Percentiles rank a stretch among this genome's conserved stretches.
These are phyloP conservation scores for Tetramorium parvispinum DNA, from an alignment of 1,140 invertebrate species.

Conservation along the genomic window DNA sequence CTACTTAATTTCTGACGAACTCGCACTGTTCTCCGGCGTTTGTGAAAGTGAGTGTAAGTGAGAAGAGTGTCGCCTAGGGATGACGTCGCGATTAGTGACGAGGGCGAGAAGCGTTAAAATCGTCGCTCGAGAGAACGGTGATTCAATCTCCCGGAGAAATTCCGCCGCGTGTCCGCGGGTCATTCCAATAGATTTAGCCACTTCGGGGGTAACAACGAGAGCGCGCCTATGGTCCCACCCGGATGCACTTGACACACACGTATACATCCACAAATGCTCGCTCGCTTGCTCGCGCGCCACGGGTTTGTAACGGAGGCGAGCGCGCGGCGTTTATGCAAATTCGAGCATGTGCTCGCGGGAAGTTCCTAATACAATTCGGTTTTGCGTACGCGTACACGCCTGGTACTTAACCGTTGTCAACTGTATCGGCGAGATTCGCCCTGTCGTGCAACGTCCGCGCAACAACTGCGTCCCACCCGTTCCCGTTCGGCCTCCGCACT, in stretches of 20 bases:
- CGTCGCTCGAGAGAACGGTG: background rate
- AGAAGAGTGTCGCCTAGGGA: background rate
- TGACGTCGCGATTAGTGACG: background rate
- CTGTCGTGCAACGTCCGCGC: conserved; percentile 40
- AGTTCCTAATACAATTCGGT: conserved; percentile 82
- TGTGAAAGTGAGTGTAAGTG: background rate
- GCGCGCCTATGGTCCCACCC: conserved; percentile 41
- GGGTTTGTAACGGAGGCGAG: conserved; percentile 63
- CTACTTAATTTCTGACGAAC: conserved; percentile 40
- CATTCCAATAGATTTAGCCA: conserved; percentile 52
- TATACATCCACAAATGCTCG: background rate
- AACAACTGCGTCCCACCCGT: conserved; percentile 40
- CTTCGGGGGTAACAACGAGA: conserved; percentile 46
- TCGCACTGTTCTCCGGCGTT: background rate
- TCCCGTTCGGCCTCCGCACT: background rate
- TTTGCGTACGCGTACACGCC: conserved; percentile 79
- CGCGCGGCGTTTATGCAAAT: conserved; percentile 80
- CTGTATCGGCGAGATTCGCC: conserved; percentile 68
- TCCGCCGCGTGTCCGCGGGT: conserved; percentile 8
- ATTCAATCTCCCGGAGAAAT: conserved; percentile 22
- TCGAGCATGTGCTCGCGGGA: conserved; percentile 77
- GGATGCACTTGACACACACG: background rate
- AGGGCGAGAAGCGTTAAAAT: background rate
- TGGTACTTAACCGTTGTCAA: conserved; percentile 76
- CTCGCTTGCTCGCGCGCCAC: conserved; percentile 1